Conservation (phyloP, 2,113 vertebrate species). For the Lanius ludovicianus region DNA sequence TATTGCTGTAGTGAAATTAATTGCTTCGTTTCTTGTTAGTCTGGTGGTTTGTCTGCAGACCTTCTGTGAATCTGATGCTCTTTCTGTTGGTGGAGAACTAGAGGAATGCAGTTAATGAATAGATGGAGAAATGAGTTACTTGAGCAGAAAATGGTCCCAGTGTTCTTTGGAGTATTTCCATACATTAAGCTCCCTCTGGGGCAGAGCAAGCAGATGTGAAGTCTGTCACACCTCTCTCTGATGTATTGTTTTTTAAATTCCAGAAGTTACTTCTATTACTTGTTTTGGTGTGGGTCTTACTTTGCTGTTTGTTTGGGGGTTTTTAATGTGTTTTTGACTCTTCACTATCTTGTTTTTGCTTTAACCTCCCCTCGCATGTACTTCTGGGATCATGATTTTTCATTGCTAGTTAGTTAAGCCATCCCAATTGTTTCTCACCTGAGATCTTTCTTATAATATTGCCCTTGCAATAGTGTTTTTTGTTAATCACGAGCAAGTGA, state of each 20-base stretch:
- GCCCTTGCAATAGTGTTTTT: background rate
- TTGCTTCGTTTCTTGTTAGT: background rate
- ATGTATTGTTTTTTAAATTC: background rate
- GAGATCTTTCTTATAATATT: background rate
- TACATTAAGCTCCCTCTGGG: background rate
- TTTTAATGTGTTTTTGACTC: background rate
- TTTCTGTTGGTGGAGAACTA: background rate
- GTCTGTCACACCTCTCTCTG: background rate
- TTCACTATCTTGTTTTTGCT: background rate
- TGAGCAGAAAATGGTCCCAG: background rate
- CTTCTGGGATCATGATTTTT: background rate
- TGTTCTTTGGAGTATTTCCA: background rate
- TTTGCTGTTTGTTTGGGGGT: background rate
- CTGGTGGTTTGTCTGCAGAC: background rate
- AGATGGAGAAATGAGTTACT: background rate
- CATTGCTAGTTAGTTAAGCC: background rate
- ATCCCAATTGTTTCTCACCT: background rate
- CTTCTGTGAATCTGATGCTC: background rate
- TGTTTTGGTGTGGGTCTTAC: background rate
- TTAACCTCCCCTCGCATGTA: rapidly evolving
- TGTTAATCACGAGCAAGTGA: background rate
- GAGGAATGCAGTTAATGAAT: background rate
- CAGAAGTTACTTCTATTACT: background rate
- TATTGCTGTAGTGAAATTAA: background rate
- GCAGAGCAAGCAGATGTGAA: background rate